A percentile compares a stretch with the other conserved stretches of the same genome.
These are phyloP conservation scores for Puffinus mauretanicus DNA, from an alignment of 2,113 vertebrate genomes.

Conservation along the genomic window DNA sequence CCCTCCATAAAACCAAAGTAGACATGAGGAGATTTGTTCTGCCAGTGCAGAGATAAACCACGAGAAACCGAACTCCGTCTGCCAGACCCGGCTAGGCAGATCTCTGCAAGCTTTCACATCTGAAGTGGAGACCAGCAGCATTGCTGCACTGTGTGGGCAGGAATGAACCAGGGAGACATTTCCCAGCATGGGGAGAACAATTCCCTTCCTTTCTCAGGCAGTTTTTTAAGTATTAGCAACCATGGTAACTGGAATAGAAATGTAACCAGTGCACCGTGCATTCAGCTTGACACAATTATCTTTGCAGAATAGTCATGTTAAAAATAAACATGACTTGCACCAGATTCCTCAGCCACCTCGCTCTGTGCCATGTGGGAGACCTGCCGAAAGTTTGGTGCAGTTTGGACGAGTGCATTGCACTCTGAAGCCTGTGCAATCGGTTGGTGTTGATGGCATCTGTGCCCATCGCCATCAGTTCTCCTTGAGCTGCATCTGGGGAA, in stretches of 20 bases:
- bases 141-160: constrained; percentile 60
- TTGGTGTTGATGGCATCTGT: not conserved
- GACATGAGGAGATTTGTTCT: not conserved
- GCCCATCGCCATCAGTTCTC: not conserved
- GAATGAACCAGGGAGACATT: constrained; percentile 41
- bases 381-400: not conserved
- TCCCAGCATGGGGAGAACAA: constrained; percentile 58
- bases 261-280: not conserved
- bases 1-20: not conserved
- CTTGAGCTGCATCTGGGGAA: not conserved
- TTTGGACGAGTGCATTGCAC: fast-evolving
- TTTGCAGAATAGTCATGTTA: not conserved
- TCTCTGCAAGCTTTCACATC: not conserved
- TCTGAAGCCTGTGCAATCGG: fast-evolving
- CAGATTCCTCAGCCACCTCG: not conserved
- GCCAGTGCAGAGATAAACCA: not conserved
- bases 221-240: constrained; percentile 65
- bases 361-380: fast-evolving
- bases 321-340: constrained; percentile 47
- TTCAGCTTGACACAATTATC: constrained; percentile 50
- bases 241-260: constrained; percentile 64
- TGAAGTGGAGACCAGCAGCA: constrained; percentile 12
- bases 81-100: not conserved
- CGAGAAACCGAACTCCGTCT: not conserved
- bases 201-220: constrained; percentile 60